Conservation (phyloP, 2,888 invertebrate species). For the Nomada ruficornis region DNA sequence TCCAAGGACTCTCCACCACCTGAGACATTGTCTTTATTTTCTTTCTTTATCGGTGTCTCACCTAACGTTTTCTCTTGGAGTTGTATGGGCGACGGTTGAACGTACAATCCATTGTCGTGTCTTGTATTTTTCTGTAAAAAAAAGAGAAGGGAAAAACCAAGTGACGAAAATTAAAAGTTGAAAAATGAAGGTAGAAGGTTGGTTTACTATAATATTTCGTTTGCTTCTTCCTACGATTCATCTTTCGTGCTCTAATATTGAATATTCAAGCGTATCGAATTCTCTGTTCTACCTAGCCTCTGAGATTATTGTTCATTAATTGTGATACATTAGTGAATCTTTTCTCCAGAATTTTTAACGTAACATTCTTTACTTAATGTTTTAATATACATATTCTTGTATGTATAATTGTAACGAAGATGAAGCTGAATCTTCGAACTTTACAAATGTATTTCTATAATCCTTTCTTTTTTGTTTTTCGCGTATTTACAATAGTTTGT, state of each 20-base stretch:
- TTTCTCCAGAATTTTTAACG: background rate
- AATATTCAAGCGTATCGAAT: constrained; percentile 1
- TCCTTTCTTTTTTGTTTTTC: background rate
- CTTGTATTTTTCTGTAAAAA: constrained; percentile 79
- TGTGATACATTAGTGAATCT: background rate
- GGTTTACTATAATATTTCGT: background rate
- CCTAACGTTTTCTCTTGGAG: constrained; percentile 66
- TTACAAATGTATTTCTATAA: background rate
- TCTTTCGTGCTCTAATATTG: constrained; percentile 12
- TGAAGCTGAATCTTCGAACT: background rate
- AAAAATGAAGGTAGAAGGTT: background rate
- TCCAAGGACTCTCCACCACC: constrained; percentile 65
- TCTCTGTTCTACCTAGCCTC: constrained; percentile 67
- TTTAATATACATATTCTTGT: background rate
- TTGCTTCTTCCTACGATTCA: constrained; percentile 7
- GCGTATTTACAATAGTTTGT: constrained; percentile 8
- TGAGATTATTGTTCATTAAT: constrained; percentile 15
- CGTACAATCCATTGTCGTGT: constrained; percentile 77
- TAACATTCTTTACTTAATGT: constrained; percentile 1
- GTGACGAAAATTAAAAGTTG: background rate
- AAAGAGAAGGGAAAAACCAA: constrained; percentile 31
- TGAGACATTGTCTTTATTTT: constrained; percentile 67
- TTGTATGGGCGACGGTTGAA: constrained; percentile 64
- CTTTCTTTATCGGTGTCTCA: constrained; percentile 71
- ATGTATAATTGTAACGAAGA: background rate